Evolutionary conservation across 2,113 vertebrate genomes (phyloP).

Genomic region (Podiceps cristatus): DNA sequence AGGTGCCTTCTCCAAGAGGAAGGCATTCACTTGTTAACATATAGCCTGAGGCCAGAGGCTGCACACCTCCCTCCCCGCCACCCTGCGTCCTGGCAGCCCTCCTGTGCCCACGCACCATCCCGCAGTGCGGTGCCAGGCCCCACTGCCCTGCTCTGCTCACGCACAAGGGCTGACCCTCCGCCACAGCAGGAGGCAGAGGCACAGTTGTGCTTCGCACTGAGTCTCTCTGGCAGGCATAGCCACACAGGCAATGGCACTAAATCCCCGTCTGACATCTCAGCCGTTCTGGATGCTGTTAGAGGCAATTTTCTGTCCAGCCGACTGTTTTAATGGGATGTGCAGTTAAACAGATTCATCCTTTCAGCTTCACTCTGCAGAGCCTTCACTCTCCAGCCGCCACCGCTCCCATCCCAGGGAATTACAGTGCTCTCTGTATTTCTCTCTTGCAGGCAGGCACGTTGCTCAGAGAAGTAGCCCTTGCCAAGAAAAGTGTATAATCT

Average conservation of each 20-base stretch:
- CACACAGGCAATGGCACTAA: background rate
- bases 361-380: slow-evolving; percentile 31
- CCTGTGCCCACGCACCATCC: accelerated
- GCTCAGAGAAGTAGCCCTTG: slow-evolving; percentile 30
- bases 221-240: background rate
- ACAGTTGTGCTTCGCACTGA: background rate
- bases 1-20: background rate
- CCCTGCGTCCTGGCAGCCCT: background rate
- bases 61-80: too few relatives aligned
- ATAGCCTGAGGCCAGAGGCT: accelerated
- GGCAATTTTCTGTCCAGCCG: background rate
- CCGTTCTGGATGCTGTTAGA: background rate
- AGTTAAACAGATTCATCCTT: slow-evolving; percentile 44
- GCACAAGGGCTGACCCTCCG: background rate
- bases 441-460: background rate
- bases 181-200: background rate
- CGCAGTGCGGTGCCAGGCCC: accelerated
- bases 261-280: background rate
- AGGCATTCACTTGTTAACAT: background rate
- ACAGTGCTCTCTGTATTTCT: background rate
- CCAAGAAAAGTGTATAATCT: slow-evolving; percentile 23
- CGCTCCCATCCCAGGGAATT: background rate
- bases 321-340: background rate
- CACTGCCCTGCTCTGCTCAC: accelerated
- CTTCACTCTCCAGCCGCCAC: background rate